These are phyloP conservation scores for Coregonus suidteri DNA, from an alignment of 2,797 vertebrate species.

Conservation along the genomic window DNA sequence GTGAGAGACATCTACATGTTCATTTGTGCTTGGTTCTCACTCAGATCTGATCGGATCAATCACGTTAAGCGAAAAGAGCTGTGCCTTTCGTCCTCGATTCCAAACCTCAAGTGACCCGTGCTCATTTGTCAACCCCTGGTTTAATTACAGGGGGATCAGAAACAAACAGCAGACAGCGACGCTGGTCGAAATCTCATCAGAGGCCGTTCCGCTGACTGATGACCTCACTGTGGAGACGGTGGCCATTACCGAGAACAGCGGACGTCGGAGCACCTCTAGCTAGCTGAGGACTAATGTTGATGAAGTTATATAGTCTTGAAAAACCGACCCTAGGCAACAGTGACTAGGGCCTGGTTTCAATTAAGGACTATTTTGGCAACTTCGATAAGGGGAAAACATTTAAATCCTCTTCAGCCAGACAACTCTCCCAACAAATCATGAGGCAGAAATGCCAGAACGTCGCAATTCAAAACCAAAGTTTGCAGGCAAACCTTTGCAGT, in stretches of 20 bases:
- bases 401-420: too few species aligned
- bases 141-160: slow-evolving; percentile 57
- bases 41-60: slow-evolving; percentile 41
- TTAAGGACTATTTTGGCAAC: too few species aligned
- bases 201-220: slow-evolving; percentile 59
- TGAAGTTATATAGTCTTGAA: too few species aligned
- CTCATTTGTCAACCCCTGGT: slow-evolving; percentile 58
- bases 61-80: slow-evolving; percentile 49
- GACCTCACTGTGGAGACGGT: slow-evolving; percentile 41
- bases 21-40: too few species aligned
- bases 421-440: too few species aligned
- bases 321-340: too few species aligned
- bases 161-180: slow-evolving; percentile 51
- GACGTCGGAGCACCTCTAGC: slow-evolving; percentile 50
- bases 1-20: too few species aligned
- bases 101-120: slow-evolving; percentile 35
- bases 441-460: too few species aligned
- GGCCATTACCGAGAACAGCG: slow-evolving; percentile 26
- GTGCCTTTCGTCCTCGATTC: slow-evolving; percentile 17
- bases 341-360: too few species aligned
- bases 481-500: too few species aligned
- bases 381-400: too few species aligned
- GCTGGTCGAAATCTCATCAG: slow-evolving; percentile 56
- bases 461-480: too few species aligned
- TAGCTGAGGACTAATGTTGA: slow-evolving; percentile 42